Evolutionary conservation across 1,140 invertebrate genomes (phyloP).

Genomic region (Drosophila hydei): DNA sequence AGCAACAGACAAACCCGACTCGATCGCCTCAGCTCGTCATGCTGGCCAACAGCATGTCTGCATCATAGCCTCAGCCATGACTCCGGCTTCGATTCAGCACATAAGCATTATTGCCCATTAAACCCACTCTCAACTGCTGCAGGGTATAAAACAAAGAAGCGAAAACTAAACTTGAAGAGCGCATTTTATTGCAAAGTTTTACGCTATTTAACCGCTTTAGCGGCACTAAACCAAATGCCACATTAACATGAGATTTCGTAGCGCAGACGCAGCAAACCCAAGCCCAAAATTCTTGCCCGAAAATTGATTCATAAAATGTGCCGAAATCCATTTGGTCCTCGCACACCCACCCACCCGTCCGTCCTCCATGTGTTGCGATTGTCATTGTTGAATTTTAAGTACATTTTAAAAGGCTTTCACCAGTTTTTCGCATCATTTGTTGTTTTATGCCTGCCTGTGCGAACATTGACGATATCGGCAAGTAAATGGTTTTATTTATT

Average conservation of each 20-base stretch:
- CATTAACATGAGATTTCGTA: conserved; percentile 55
- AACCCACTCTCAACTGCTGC: too few relatives aligned
- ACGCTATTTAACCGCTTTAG: conserved; percentile 77
- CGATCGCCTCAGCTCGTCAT: too few relatives aligned
- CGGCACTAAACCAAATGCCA: conserved; percentile 64
- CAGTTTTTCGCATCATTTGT: conserved; percentile 81
- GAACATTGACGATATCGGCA: conserved; percentile 48
- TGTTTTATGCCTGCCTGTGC: conserved; percentile 62
- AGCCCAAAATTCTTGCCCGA: conserved; percentile 40
- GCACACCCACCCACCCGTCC: neutral
- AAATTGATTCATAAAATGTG: conserved; percentile 76
- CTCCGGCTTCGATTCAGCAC: too few relatives aligned
- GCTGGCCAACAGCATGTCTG: too few relatives aligned
- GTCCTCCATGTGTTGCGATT: conserved; percentile 46
- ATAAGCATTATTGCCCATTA: too few relatives aligned
- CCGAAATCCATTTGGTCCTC: conserved; percentile 35
- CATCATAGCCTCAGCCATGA: too few relatives aligned
- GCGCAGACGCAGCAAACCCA: neutral
- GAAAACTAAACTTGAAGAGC: conserved; percentile 17
- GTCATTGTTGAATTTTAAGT: conserved; percentile 77
- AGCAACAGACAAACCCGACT: too few relatives aligned
- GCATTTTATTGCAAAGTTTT: conserved; percentile 73
- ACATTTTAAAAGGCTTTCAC: conserved; percentile 79
- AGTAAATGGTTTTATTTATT: conserved; percentile 82
- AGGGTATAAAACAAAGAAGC: neutral